These are phyloP conservation scores for Parazoanthus atlanticus DNA, from an alignment of 92 coral and sea anemone species.

Conservation along the genomic window DNA sequence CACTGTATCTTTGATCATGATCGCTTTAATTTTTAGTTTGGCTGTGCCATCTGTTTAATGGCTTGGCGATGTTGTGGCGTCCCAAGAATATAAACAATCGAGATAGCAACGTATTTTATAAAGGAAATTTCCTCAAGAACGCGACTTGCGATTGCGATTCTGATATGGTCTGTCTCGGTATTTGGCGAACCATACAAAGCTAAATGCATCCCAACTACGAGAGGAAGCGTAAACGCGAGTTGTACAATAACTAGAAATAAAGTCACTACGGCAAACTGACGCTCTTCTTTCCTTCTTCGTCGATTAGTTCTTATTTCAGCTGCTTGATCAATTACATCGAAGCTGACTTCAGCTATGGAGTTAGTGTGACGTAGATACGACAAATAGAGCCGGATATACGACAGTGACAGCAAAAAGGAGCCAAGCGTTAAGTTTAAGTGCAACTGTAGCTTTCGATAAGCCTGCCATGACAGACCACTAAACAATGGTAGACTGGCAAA, in stretches of 20 bases:
- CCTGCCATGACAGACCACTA: conserved; percentile 18
- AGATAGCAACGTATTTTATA: conserved; percentile 26
- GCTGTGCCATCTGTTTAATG: not conserved
- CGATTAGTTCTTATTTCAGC: not conserved
- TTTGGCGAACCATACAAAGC: conserved; percentile 4
- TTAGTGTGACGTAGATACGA: conserved; percentile 11
- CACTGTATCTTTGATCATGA: too few species aligned
- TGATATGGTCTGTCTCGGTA: not conserved
- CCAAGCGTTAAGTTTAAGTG: conserved; percentile 33
- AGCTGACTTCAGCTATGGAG: conserved; percentile 7
- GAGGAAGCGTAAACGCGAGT: conserved; percentile 20
- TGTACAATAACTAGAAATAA: conserved; percentile 28
- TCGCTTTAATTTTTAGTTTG: too few species aligned
- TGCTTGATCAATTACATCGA: conserved; percentile 24
- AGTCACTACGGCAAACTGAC: conserved; percentile 10
- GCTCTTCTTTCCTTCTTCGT: not conserved
- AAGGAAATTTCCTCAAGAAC: conserved; percentile 32
- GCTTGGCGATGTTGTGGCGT: conserved; percentile 19
- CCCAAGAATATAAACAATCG: conserved; percentile 26
- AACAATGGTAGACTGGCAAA: conserved; percentile 12
- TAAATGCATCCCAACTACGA: not conserved
- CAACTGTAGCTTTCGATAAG: conserved; percentile 14
- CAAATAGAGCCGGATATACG: conserved; percentile 9
- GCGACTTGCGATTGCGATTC: conserved; percentile 8
- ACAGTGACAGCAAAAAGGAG: not conserved